phyloP scores from a whole-genome alignment of 2,888 invertebrate species.

The Aromia moschata region DNA sequence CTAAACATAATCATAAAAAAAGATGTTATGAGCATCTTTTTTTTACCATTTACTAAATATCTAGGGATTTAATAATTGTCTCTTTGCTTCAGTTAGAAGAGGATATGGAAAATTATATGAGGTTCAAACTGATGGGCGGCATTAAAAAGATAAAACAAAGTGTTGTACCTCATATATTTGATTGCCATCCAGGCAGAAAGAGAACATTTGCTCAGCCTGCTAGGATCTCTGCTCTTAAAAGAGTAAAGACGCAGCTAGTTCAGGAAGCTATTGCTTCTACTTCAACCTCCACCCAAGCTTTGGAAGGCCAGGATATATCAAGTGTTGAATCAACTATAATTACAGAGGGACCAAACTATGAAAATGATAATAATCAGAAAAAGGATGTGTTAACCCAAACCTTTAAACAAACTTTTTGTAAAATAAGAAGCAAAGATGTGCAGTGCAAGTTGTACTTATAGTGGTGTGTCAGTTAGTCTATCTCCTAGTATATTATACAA shows the following conservation, averaged over 20 bases:
- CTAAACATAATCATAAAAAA: neutral
- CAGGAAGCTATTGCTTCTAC: constrained; percentile 7
- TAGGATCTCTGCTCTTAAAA: constrained; percentile 13
- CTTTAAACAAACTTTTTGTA: constrained; percentile 3
- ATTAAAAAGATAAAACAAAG: constrained; percentile 27
- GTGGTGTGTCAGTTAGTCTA: neutral
- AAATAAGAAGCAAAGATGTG: constrained; percentile 6
- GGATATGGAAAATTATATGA: constrained; percentile 2
- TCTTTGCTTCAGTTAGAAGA: constrained; percentile 1
- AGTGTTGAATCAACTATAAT: neutral
- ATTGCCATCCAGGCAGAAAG: constrained; percentile 38
- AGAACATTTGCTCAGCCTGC: constrained; percentile 22
- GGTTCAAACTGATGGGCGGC: constrained; percentile 1
- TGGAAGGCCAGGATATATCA: neutral
- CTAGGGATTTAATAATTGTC: neutral
- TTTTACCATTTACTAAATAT: constrained; percentile 1
- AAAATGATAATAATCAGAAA: constrained; percentile 11
- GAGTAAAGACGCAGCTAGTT: constrained; percentile 4
- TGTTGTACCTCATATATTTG: constrained; percentile 42
- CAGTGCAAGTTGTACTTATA: constrained; percentile 9
- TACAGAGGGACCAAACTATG: constrained; percentile 1
- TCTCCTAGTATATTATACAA: neutral
- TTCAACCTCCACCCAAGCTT: constrained; percentile 8
- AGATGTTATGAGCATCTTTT: neutral
- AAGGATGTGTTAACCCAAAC: constrained; percentile 7